Evolutionary conservation across 1,140 invertebrate species (phyloP), one percentile per base, ranked within the genome.

Genomic region (Drosophila erecta): DNA sequence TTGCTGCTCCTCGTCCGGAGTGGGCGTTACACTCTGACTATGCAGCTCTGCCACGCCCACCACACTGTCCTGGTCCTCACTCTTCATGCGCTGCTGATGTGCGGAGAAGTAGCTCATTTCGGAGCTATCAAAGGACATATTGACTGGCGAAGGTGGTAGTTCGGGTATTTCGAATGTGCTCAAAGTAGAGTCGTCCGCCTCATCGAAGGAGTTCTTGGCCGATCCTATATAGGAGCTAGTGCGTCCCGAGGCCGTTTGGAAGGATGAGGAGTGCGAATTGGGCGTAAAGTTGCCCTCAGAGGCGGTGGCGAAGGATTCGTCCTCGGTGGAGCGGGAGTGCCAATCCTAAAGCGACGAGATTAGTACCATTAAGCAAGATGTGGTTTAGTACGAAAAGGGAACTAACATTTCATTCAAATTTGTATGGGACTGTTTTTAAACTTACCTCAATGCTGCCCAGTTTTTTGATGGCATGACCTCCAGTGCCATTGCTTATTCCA

Each of bases 241-340:
- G 38, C 92, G 92, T 53, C 95, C 95, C 67, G 95, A 95, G 12
- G 94, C 95, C 1, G 94, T 94, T 3, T 95, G 95, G 53, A 95
- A 94, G 76, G 95, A 95, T 35, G 95, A 95, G 15, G 94, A 95
- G 7, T 95, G 95, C 66, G 94, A 94, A 22, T 94, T 94, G 24
- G 94, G 94, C 54, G 93, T 94, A 7, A 91, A 93, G 8, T 95
- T 95, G 67, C 94, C 94, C 75, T 96, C 95, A 1, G 95, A 95
- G n/a, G 95, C 95, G 6, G 95, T 95, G 27, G 94, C 80, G 92
- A 95, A 96, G 74, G 95, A 95, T 50, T 95, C 95, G 54, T 94
- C 92, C 56, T 92, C 92, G 4, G 92, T 92, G 4, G 92, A 93
- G 46, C 80, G 89, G 4, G 91, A 92, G 4, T 90, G 92, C 90